Evolutionary conservation across 2,797 vertebrate species (phyloP), one percentile per base, ranked within the genome.

Genomic region (Etheostoma nigrum): DNA sequence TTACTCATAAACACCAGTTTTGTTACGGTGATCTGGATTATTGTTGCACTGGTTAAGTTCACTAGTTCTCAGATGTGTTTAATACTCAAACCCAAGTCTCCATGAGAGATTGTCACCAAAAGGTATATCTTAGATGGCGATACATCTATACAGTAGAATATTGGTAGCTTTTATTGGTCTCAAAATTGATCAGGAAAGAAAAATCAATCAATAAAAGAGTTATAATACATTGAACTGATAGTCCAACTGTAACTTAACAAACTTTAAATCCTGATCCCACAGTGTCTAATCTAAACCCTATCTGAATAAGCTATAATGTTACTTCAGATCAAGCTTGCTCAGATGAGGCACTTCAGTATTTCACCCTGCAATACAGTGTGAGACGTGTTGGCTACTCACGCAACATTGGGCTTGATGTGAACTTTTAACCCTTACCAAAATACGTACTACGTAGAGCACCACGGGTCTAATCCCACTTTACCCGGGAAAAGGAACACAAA

Each of bases 291-390:
- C 65, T 60, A 74, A 87, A 86, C 76, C 72, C 82, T 76, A 70
- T 86, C 89, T 89, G 89, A 91, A 85, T 75, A 84, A 88, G 68
- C 89, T 86, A 40, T 61, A 48, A 27, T 68, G 47, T 77, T 61
- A 59, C 52, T 83, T 87, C 86, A 86, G 85, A 85, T 92, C 86
- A 90, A 91, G 85, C 90, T 92, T 82, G 84, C 90, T 93, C 89
- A 88, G 82, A 92, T 86, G 92, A 95, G 95, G 95, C 94, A 95
- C 95, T 95, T 95, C 84, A 91, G 82, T 91, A 87, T 85, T 91
- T 92, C 93, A 92, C 86, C 92, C 91, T 92, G 88, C 86, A 78
- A 77, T 82, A 89, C 92, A 91, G 84, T 54, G 89, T 92, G 91
- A 92, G 90, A 91, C 88, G 78, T 74, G 84, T 89, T 87, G 85